Conservation (phyloP, 2,113 vertebrate species). For the Ibidorhyncha struthersii region DNA sequence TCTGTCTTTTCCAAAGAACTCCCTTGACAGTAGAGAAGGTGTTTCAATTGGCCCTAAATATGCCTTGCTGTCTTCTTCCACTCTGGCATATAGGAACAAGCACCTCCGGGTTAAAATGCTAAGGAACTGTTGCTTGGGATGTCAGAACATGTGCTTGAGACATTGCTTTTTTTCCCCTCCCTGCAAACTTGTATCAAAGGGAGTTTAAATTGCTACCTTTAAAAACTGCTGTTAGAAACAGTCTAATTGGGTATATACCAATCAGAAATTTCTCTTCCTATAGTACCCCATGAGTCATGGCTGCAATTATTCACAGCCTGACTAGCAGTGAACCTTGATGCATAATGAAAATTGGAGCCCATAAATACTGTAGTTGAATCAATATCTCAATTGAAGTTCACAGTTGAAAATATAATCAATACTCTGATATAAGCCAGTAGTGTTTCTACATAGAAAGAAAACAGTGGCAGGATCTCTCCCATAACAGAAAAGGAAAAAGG, state of each 20-base stretch:
- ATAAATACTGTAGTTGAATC: conserved; percentile 18
- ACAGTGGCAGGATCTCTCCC: neutral
- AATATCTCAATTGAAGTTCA: neutral
- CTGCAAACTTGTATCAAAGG: neutral
- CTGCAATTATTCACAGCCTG: neutral
- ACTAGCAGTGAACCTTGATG: neutral
- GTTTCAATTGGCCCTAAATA: neutral
- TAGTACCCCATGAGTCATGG: neutral
- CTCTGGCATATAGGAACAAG: neutral
- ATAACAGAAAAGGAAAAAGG: neutral
- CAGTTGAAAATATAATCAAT: conserved; percentile 9
- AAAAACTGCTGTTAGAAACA: neutral
- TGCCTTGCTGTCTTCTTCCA: neutral
- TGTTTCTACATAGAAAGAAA: neutral
- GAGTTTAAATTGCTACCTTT: neutral
- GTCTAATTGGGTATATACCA: neutral
- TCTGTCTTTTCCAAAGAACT: neutral
- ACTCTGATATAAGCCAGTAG: neutral
- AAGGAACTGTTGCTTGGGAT: neutral
- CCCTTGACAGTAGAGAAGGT: neutral
- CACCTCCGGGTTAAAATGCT: neutral
- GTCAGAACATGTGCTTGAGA: neutral
- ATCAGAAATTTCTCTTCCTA: neutral
- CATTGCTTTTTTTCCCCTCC: neutral
- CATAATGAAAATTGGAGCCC: conserved; percentile 3